These are phyloP conservation scores for Mercenaria mercenaria DNA, from an alignment of 1,140 invertebrate species.

Conservation along the genomic window DNA sequence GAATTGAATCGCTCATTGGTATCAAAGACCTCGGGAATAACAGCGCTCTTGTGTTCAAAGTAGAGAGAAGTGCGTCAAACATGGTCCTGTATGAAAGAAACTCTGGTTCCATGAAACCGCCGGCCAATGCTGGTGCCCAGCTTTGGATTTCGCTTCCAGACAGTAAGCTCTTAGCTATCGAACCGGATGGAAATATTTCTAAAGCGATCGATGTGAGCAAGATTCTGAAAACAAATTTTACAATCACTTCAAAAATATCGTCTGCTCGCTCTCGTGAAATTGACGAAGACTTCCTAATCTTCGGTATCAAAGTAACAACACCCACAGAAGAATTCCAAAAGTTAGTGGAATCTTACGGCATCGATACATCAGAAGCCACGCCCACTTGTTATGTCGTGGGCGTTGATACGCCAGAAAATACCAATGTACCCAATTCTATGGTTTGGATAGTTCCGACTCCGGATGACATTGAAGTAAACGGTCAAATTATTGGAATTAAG, in stretches of 20 bases:
- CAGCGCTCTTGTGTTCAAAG: slow-evolving; percentile 58
- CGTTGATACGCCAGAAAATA: slow-evolving; percentile 50
- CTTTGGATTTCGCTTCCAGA: slow-evolving; percentile 58
- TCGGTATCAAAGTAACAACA: slow-evolving; percentile 47
- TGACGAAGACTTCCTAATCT: slow-evolving; percentile 60
- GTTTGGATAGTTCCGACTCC: slow-evolving; percentile 67
- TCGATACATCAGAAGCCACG: neutral
- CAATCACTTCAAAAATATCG: slow-evolving; percentile 70
- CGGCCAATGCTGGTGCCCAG: slow-evolving; percentile 22
- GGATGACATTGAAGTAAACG: slow-evolving; percentile 58
- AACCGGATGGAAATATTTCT: slow-evolving; percentile 53
- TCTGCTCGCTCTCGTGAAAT: slow-evolving; percentile 6
- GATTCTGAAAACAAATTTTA: slow-evolving; percentile 52
- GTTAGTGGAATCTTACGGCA: neutral
- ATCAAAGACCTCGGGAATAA: slow-evolving; percentile 59
- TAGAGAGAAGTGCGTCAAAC: neutral
- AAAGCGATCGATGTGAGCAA: slow-evolving; percentile 55
- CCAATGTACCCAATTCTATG: neutral
- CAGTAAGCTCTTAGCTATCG: slow-evolving; percentile 41
- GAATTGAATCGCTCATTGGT: slow-evolving; percentile 52
- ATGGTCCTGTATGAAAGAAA: slow-evolving; percentile 63
- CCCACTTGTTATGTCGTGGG: slow-evolving; percentile 45
- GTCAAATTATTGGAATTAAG: slow-evolving; percentile 70
- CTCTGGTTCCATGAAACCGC: neutral
- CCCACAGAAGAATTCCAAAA: slow-evolving; percentile 13